Conservation (phyloP, 2,113 vertebrate genomes). For the Nannospalax galili region DNA sequence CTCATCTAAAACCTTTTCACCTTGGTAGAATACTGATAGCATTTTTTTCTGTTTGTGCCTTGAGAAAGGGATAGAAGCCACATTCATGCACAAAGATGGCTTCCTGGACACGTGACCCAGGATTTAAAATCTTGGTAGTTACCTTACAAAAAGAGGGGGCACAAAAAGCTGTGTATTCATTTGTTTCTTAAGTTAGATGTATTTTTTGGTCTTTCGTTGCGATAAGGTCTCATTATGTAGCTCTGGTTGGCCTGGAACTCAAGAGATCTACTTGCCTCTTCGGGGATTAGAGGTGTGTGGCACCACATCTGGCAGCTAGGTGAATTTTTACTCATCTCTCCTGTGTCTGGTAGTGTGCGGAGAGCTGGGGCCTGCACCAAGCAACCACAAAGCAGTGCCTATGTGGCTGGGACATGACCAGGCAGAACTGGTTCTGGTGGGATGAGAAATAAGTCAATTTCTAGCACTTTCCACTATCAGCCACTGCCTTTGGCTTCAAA, state of each 20-base stretch:
- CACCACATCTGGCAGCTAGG: too few species aligned
- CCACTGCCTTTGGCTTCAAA: not conserved
- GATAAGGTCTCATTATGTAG: too few species aligned
- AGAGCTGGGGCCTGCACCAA: too few species aligned
- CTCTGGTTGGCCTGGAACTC: too few species aligned
- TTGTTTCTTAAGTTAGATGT: not conserved
- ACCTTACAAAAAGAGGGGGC: not conserved
- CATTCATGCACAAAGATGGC: not conserved
- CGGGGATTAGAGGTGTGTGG: too few species aligned
- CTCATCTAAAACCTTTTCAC: not conserved
- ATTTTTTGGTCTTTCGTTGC: not conserved
- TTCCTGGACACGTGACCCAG: not conserved
- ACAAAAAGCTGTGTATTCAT: too few species aligned
- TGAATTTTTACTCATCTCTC: not conserved
- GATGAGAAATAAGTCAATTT: not conserved
- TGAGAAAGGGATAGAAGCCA: not conserved
- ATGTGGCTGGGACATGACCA: not conserved
- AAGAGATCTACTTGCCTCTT: too few species aligned
- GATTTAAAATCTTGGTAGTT: not conserved
- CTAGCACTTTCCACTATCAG: not conserved
- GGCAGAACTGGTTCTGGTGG: not conserved
- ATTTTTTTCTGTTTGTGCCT: not conserved
- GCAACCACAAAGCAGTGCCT: not conserved
- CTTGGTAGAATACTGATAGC: not conserved
- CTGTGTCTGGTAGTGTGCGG: not conserved